These are phyloP conservation scores for Carcharodon carcharias DNA, from an alignment of 2,797 vertebrate species.

Conservation along the genomic window DNA sequence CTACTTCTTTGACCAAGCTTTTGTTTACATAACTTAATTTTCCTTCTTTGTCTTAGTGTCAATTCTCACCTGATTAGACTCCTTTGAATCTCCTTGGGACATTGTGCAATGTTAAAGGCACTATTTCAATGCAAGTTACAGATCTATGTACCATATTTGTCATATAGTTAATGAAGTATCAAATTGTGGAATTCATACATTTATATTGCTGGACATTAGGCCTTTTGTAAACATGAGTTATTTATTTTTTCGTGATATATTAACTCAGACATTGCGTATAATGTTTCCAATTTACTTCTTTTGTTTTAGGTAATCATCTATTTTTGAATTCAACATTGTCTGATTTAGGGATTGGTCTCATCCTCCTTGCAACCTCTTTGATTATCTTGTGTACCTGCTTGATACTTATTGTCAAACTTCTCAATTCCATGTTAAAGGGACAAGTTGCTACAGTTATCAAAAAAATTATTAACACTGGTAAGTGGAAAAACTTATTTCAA, in stretches of 20 bases:
- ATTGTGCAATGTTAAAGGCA: not conserved
- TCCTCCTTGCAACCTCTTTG: conserved; percentile 74
- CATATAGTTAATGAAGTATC: not conserved
- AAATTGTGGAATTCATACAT: not conserved
- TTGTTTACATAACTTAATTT: not conserved
- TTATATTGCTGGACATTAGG: not conserved
- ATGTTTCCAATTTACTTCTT: conserved; percentile 19
- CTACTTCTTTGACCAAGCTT: no score
- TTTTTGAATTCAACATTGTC: conserved; percentile 63
- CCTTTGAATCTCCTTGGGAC: not conserved
- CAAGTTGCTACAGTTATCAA: conserved; percentile 88
- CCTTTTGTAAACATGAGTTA: not conserved
- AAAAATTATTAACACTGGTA: conserved; percentile 93
- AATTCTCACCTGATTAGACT: not conserved
- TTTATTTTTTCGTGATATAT: not conserved
- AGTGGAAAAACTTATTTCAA: conserved; percentile 24
- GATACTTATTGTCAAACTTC: conserved; percentile 85
- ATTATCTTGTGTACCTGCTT: conserved; percentile 79
- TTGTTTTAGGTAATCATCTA: conserved; percentile 72
- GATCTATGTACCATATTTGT: not conserved
- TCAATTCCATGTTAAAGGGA: conserved; percentile 89
- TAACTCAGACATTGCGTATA: not conserved
- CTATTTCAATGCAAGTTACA: not conserved
- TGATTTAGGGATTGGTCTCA: conserved; percentile 77
- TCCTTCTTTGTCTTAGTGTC: not conserved